Conservation (phyloP, 92 coral and sea anemone genomes). For the Nematostella vectensis region DNA sequence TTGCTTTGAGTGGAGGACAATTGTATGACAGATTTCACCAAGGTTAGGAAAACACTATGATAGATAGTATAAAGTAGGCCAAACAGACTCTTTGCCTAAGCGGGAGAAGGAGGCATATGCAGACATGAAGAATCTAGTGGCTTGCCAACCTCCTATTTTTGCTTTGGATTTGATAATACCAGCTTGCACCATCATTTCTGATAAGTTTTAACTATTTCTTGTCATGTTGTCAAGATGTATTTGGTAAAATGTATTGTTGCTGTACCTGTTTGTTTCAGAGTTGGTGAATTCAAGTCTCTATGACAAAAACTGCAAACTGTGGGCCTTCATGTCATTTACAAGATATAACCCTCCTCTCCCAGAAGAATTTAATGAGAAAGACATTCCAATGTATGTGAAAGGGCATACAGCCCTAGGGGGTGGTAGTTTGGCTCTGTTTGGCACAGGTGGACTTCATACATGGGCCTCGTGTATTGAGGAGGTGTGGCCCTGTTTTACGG, state of each 20-base stretch:
- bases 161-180: too few species aligned
- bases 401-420: constrained; percentile 98
- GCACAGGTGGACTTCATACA: constrained; percentile 91
- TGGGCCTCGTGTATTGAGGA: constrained; percentile 80
- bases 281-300: constrained; percentile 54
- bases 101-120: too few species aligned
- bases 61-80: too few species aligned
- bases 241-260: too few species aligned
- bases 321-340: constrained; percentile 93
- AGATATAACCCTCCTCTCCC: constrained; percentile 81
- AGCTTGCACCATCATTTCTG: too few species aligned
- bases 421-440: constrained; percentile 84
- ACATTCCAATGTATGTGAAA: constrained; percentile 61
- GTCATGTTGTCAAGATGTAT: too few species aligned
- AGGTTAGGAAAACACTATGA: constrained; percentile 40
- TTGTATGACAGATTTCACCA: constrained; percentile 56
- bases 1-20: constrained; percentile 73
- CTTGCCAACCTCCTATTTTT: too few species aligned
- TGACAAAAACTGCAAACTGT: constrained; percentile 78
- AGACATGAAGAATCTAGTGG: too few species aligned
- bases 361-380: constrained; percentile 50
- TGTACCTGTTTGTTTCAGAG: constrained; percentile 32
- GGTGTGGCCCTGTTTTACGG: constrained; percentile 65
- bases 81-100: too few species aligned
- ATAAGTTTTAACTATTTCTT: too few species aligned